Evolutionary conservation across 2,888 invertebrate species (phyloP).

Genomic region (Nymphalis urticae): DNA sequence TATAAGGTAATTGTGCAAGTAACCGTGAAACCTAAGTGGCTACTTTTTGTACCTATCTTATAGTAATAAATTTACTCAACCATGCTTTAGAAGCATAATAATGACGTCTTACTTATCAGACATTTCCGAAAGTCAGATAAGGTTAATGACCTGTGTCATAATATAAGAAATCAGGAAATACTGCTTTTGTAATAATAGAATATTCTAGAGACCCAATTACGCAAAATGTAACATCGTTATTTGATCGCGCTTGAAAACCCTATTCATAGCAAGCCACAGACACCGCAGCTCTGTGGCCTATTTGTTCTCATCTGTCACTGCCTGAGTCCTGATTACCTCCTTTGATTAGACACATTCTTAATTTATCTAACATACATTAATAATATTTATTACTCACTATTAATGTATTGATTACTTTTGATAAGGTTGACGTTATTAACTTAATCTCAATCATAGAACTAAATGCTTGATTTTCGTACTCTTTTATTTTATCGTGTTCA

Average conservation of each 20-base stretch:
- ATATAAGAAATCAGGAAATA: not conserved
- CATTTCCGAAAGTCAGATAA: no score
- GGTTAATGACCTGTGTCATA: no score
- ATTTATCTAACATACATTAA: constrained; percentile 14
- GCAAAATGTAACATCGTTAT: constrained; percentile 11
- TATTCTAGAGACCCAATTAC: constrained; percentile 9
- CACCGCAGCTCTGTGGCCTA: constrained; percentile 38
- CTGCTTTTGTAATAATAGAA: not conserved
- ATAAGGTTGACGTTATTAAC: not conserved
- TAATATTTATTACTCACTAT: constrained; percentile 1
- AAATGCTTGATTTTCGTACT: no score
- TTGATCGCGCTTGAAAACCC: constrained; percentile 26
- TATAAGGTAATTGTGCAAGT: not conserved
- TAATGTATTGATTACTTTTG: not conserved
- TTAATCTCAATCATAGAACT: not conserved
- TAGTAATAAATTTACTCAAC: not conserved
- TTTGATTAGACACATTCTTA: constrained; percentile 29
- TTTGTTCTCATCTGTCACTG: constrained; percentile 39
- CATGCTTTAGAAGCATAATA: no score
- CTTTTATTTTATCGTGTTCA: not conserved
- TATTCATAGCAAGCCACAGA: constrained; percentile 22
- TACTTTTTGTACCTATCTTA: not conserved
- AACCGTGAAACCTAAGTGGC: not conserved
- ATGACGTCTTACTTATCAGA: no score
- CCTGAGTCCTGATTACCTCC: constrained; percentile 31